Conservation (phyloP, 2,888 invertebrate species). For the Mesorhabditis belari region DNA sequence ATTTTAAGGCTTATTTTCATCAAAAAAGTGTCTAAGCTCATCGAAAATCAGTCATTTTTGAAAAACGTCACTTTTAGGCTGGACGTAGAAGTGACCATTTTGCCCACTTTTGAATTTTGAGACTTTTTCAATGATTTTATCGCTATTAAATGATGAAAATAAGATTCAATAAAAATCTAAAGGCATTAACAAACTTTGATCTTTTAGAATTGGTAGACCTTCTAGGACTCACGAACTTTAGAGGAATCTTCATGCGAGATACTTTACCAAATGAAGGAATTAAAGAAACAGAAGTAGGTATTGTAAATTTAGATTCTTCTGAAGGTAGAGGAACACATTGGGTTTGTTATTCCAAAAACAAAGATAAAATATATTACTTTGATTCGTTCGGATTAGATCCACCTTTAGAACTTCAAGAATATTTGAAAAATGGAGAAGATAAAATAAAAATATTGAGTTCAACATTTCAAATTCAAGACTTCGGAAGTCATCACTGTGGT, state of each 20-base stretch:
- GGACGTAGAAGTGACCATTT: too few relatives aligned
- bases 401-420: conserved; percentile 12
- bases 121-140: too few relatives aligned
- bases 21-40: too few relatives aligned
- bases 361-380: conserved; percentile 14
- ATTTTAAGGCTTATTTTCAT: too few relatives aligned
- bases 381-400: conserved; percentile 21
- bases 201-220: conserved; percentile 8
- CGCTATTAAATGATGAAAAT: too few relatives aligned
- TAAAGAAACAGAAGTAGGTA: conserved; percentile 15
- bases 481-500: conserved; percentile 23
- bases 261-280: conserved; percentile 10
- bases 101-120: too few relatives aligned
- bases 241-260: conserved; percentile 18
- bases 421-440: conserved; percentile 9
- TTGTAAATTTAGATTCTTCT: conserved; percentile 18
- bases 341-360: conserved; percentile 15
- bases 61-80: too few relatives aligned
- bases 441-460: conserved; percentile 13
- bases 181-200: conserved; percentile 12
- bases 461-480: conserved; percentile 23
- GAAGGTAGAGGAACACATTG: conserved; percentile 17
- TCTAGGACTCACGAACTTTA: conserved; percentile 12
- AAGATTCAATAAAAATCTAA: too few relatives aligned
- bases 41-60: too few relatives aligned